Evolutionary conservation across 2,797 vertebrate genomes (phyloP).

Genomic region (Natrix natrix): DNA sequence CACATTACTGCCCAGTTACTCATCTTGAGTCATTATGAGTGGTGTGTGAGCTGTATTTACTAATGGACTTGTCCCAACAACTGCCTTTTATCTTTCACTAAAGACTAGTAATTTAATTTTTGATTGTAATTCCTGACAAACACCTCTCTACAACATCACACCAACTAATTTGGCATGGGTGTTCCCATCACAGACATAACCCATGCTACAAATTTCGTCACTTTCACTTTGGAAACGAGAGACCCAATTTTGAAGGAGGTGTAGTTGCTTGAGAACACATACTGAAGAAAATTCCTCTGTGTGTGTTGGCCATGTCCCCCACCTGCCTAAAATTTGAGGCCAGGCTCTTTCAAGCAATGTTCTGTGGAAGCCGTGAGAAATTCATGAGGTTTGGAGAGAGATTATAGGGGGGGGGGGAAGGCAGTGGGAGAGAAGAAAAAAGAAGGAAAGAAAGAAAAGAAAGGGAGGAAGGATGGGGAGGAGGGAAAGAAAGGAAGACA

Average conservation of each 20-base stretch:
- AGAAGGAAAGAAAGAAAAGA: neutral
- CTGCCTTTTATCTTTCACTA: neutral
- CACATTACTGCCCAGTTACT: neutral
- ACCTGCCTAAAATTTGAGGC: neutral
- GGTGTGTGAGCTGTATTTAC: neutral
- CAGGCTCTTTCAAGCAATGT: neutral
- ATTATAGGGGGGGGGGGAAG: neutral
- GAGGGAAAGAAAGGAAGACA: too few relatives aligned
- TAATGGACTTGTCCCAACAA: neutral
- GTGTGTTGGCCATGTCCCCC: neutral
- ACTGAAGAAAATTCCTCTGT: neutral
- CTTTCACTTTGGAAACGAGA: neutral
- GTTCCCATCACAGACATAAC: neutral
- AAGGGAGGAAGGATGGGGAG: too few relatives aligned
- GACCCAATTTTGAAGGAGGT: neutral
- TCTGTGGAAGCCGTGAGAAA: neutral
- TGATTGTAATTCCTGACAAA: neutral
- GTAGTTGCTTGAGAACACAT: neutral
- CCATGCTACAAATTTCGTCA: neutral
- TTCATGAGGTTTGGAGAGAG: neutral
- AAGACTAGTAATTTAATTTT: neutral
- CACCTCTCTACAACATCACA: neutral
- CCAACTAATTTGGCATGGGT: neutral
- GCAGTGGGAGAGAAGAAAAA: neutral
- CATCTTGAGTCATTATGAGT: neutral